Conservation (phyloP, 2,888 invertebrate species). For the Escarpia spicata region DNA sequence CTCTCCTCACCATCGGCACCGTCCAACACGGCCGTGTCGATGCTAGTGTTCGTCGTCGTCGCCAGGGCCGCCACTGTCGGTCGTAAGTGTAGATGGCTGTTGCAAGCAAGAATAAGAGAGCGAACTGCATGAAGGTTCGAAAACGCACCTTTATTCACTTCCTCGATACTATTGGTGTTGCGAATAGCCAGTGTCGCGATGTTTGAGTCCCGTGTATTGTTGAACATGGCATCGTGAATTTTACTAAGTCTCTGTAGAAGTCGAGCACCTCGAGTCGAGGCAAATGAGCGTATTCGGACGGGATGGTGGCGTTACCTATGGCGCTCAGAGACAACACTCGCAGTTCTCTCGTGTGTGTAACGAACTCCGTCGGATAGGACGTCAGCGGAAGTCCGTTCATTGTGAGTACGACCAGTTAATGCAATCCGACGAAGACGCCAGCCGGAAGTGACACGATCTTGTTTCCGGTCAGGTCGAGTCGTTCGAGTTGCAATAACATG, state of each 20-base stretch:
- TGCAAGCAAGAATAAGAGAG: background rate
- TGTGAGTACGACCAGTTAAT: background rate
- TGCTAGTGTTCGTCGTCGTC: background rate
- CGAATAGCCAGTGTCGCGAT: background rate
- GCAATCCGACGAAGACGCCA: background rate
- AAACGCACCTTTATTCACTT: background rate
- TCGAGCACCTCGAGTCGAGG: background rate
- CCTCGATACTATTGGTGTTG: background rate
- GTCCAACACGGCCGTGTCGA: too few species aligned
- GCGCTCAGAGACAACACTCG: background rate
- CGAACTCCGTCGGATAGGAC: background rate
- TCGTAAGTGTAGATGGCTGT: background rate
- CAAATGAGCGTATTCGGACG: background rate
- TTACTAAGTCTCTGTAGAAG: background rate
- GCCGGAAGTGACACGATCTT: background rate
- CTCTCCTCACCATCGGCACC: background rate
- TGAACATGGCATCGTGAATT: background rate
- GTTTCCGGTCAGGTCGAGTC: background rate
- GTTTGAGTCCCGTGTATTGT: background rate
- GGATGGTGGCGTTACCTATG: background rate
- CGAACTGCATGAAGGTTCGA: background rate
- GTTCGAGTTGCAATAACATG: background rate
- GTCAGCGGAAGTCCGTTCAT: background rate
- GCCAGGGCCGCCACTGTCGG: background rate
- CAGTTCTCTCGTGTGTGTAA: background rate